phyloP scores from a whole-genome alignment of 2,888 invertebrate genomes.

The Lordiphosa andalusiaca region DNA sequence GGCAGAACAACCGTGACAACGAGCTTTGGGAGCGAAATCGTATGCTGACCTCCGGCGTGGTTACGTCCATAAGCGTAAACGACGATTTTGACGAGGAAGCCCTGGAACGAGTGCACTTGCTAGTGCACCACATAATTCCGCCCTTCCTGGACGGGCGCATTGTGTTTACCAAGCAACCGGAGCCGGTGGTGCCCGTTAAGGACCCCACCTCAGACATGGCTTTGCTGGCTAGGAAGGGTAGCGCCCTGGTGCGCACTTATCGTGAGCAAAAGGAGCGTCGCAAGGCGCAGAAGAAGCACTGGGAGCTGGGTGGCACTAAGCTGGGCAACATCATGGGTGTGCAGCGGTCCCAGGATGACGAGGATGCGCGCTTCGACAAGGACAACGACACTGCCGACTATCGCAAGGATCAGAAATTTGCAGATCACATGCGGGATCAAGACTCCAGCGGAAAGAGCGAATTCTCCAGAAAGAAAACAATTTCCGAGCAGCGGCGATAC shows the following conservation, averaged over 20 bases:
- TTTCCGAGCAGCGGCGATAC: constrained; percentile 92
- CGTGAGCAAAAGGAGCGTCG: constrained; percentile 98
- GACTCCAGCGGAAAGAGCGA: constrained; percentile 85
- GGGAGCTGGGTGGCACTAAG: constrained; percentile 97
- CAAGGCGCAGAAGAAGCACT: constrained; percentile 98
- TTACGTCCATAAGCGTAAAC: constrained; percentile 91
- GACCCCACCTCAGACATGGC: constrained; percentile 99
- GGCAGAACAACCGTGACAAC: constrained; percentile 98
- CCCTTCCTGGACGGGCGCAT: constrained; percentile 99
- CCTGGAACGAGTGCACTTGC: constrained; percentile 94
- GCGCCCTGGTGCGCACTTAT: constrained; percentile 92
- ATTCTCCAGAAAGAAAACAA: constrained; percentile 92
- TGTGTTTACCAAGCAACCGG: constrained; percentile 99
- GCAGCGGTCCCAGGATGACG: constrained; percentile 88
- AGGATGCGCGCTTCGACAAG: constrained; percentile 84
- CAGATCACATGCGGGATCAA: constrained; percentile 92
- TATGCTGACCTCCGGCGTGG: constrained; percentile 97
- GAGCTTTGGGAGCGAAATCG: constrained; percentile 99
- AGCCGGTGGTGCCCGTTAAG: constrained; percentile 97
- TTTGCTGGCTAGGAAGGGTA: constrained; percentile 95
- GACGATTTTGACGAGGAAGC: constrained; percentile 98
- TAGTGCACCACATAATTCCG: constrained; percentile 99
- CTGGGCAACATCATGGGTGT: constrained; percentile 96
- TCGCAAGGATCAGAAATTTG: constrained; percentile 97
- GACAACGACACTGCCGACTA: constrained; percentile 90